Evolutionary conservation across 2,888 invertebrate species (phyloP).

Genomic region (Phortica magna): DNA sequence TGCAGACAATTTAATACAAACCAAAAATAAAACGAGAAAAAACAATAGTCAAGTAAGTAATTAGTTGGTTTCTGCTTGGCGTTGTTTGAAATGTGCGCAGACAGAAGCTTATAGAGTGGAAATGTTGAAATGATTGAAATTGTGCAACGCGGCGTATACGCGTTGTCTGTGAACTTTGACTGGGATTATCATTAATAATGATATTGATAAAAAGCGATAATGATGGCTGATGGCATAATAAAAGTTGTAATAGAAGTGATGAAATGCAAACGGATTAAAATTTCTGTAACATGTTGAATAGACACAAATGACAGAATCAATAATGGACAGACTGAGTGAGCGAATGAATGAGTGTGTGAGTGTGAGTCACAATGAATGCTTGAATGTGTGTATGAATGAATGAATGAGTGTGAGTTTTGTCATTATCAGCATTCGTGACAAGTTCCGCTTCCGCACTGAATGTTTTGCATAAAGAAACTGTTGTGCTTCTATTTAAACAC

Average conservation of each 20-base stretch:
- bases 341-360: not conserved
- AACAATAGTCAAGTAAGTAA: too few species aligned
- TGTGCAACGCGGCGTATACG: too few species aligned
- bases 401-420: not conserved
- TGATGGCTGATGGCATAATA: slow-evolving; percentile 1
- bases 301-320: not conserved
- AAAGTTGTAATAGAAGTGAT: not conserved
- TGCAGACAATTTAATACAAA: too few species aligned
- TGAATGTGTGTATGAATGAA: not conserved
- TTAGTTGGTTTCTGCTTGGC: too few species aligned
- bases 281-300: not conserved
- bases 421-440: slow-evolving; percentile 5
- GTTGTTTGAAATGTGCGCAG: too few species aligned
- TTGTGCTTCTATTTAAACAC: not conserved
- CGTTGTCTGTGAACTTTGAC: too few species aligned
- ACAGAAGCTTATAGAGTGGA: too few species aligned
- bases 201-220: not conserved
- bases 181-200: slow-evolving; percentile 4
- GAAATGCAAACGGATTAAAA: slow-evolving; percentile 24
- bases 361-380: not conserved
- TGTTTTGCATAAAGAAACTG: not conserved
- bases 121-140: too few species aligned
- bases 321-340: not conserved
- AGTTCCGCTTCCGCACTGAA: not conserved
- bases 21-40: too few species aligned